Conservation (phyloP, 2,888 invertebrate species). For the Microplitis deprimator region DNA sequence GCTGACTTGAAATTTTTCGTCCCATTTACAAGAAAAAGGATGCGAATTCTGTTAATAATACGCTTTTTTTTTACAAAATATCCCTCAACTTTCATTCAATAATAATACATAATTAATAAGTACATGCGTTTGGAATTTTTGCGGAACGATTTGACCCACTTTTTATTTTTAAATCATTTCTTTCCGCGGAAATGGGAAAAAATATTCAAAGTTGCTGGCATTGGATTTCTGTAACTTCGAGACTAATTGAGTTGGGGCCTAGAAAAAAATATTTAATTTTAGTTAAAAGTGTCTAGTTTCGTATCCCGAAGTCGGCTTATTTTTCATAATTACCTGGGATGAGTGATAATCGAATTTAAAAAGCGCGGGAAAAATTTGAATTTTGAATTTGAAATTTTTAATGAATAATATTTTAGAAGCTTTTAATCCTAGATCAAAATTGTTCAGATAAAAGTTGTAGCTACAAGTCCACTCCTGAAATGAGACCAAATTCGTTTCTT, state of each 20-base stretch:
- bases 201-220: too few relatives aligned
- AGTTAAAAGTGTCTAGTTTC: too few relatives aligned
- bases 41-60: background rate
- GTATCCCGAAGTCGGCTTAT: too few relatives aligned
- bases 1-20: background rate
- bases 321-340: too few relatives aligned
- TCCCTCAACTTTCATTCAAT: background rate
- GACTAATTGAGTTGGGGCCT: too few relatives aligned
- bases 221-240: too few relatives aligned
- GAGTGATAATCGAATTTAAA: too few relatives aligned
- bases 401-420: background rate
- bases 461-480: background rate
- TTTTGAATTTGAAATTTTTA: background rate
- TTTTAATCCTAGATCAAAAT: background rate
- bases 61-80: background rate
- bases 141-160: background rate
- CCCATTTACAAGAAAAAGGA: slow-evolving; percentile 13
- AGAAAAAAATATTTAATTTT: too few relatives aligned
- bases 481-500: background rate
- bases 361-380: too few relatives aligned
- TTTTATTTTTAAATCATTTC: background rate
- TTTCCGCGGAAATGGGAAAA: too few relatives aligned
- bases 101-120: background rate
- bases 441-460: background rate
- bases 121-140: background rate